These are phyloP conservation scores for Platycheirus albimanus DNA, from an alignment of 2,888 invertebrate genomes.

Conservation along the genomic window DNA sequence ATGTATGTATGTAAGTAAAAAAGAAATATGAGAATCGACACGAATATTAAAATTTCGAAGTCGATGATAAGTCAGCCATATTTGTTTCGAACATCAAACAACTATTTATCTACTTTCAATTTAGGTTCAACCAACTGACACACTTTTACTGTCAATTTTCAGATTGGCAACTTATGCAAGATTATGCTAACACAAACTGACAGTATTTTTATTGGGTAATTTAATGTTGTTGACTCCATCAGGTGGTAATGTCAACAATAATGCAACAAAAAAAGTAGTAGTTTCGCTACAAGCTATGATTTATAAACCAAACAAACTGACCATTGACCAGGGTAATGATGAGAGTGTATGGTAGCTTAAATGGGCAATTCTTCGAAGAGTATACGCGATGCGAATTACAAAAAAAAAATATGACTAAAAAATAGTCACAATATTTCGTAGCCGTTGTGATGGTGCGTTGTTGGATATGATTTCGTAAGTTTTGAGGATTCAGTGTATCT, in stretches of 20 bases:
- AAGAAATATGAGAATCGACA: too few species aligned
- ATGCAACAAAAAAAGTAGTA: background rate
- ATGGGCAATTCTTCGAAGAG: background rate
- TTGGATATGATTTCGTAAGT: constrained; percentile 41
- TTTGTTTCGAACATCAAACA: too few species aligned
- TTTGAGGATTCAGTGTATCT: constrained; percentile 44
- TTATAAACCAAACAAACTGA: constrained; percentile 12
- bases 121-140: constrained; percentile 14
- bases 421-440: background rate
- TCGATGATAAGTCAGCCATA: too few species aligned
- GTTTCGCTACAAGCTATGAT: constrained; percentile 9
- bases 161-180: constrained; percentile 40
- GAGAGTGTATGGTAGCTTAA: background rate
- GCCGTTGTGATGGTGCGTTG: background rate
- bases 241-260: constrained; percentile 36
- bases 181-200: constrained; percentile 9
- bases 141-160: constrained; percentile 16
- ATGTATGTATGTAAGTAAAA: too few species aligned
- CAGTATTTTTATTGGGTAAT: constrained; percentile 32
- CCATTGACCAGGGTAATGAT: constrained; percentile 13
- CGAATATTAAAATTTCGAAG: too few species aligned
- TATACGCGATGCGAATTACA: background rate
- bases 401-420: background rate
- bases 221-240: constrained; percentile 17
- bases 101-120: constrained; percentile 2